Conservation (phyloP, 2,797 vertebrate genomes). For the Microcaecilia unicolor region DNA sequence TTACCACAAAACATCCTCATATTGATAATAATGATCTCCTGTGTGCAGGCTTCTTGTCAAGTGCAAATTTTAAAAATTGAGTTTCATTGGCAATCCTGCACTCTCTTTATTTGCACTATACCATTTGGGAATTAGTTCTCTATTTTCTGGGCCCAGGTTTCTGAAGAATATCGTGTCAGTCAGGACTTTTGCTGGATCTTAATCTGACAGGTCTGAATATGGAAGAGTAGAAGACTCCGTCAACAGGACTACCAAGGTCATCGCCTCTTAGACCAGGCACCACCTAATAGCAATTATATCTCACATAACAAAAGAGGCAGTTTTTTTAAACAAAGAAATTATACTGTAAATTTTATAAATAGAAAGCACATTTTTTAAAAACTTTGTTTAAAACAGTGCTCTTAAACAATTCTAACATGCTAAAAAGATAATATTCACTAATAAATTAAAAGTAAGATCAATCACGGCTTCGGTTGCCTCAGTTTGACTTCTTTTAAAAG, state of each 20-base stretch:
- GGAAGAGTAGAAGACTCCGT: neutral
- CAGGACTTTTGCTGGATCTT: conserved; percentile 2
- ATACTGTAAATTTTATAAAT: conserved; percentile 31
- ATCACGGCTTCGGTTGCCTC: too few species aligned
- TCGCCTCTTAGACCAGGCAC: neutral
- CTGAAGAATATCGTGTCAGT: conserved; percentile 2
- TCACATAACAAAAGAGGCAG: conserved; percentile 33
- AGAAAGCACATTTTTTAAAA: too few species aligned
- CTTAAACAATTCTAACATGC: too few species aligned
- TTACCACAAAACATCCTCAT: conserved; percentile 15
- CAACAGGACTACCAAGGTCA: neutral
- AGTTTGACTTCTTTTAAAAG: too few species aligned
- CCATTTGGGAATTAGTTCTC: conserved; percentile 1
- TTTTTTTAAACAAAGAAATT: conserved; percentile 33
- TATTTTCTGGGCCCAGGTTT: neutral
- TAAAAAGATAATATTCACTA: too few species aligned
- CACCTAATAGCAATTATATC: neutral
- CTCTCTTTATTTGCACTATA: conserved; percentile 15
- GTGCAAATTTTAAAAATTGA: conserved; percentile 4
- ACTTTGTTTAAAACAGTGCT: too few species aligned
- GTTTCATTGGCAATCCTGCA: conserved; percentile 3
- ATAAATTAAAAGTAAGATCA: too few species aligned
- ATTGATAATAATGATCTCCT: conserved; percentile 13
- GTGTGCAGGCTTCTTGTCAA: conserved; percentile 16
- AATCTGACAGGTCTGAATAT: conserved; percentile 2